Evolutionary conservation across 92 coral and sea anemone species (phyloP).

Genomic region (Phenganax subtilis): DNA sequence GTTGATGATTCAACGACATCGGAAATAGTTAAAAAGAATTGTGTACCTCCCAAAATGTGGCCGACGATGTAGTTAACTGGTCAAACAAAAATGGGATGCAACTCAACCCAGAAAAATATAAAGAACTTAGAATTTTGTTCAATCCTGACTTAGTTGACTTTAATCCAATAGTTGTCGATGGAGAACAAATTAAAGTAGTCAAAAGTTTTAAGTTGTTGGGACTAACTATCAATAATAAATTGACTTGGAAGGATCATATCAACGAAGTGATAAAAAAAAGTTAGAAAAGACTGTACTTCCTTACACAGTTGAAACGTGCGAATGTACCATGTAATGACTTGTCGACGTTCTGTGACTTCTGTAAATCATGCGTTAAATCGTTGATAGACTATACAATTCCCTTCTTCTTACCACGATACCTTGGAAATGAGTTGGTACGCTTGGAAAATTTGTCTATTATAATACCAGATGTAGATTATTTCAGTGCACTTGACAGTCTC

Average conservation of each 20-base stretch:
- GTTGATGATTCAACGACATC: background rate
- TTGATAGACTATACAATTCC: too few relatives aligned
- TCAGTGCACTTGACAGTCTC: too few relatives aligned
- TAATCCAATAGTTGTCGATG: background rate
- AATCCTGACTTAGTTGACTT: background rate
- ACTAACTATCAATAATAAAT: background rate
- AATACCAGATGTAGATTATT: too few relatives aligned
- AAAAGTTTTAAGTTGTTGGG: background rate
- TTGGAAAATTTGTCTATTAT: too few relatives aligned
- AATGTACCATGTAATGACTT: background rate
- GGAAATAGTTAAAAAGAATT: background rate
- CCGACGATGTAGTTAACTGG: background rate
- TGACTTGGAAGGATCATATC: background rate
- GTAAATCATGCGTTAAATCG: too few relatives aligned
- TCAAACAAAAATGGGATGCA: constrained; percentile 12
- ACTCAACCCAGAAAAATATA: constrained; percentile 11
- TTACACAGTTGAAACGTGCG: background rate
- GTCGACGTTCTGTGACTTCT: too few relatives aligned
- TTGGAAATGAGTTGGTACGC: too few relatives aligned
- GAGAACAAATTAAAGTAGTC: background rate
- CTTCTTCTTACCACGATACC: too few relatives aligned
- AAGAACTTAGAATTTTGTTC: constrained; percentile 4
- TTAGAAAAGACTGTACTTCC: background rate
- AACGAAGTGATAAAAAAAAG: background rate
- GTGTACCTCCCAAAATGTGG: background rate